Conservation (phyloP, 2,888 invertebrate genomes). For the Phrixothrix hirtus region DNA sequence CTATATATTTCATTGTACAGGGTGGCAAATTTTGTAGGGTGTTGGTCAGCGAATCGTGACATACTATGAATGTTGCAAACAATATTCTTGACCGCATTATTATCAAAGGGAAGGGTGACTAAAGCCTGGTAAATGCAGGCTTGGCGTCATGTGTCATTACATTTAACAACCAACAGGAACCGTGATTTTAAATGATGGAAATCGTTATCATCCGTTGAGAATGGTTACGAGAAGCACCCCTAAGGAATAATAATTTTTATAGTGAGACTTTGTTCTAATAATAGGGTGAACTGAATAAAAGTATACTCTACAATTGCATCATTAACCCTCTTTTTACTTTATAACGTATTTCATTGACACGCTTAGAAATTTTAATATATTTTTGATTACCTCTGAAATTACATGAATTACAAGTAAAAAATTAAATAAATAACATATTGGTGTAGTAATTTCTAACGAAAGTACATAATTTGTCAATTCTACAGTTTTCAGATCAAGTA, state of each 20-base stretch:
- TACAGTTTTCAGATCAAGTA: not conserved
- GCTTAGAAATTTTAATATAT: too few species aligned
- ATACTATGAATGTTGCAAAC: slow-evolving; percentile 41
- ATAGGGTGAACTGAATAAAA: slow-evolving; percentile 1
- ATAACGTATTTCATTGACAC: too few species aligned
- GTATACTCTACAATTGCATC: not conserved
- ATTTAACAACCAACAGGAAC: slow-evolving; percentile 42
- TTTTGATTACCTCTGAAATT: too few species aligned
- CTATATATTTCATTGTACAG: slow-evolving; percentile 4
- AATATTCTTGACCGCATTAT: slow-evolving; percentile 49
- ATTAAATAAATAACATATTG: too few species aligned
- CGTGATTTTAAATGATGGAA: slow-evolving; percentile 40
- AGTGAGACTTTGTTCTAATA: slow-evolving; percentile 8
- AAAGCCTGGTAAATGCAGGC: slow-evolving; percentile 45
- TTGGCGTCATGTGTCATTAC: slow-evolving; percentile 49
- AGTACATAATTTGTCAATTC: too few species aligned
- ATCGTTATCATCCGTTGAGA: slow-evolving; percentile 27
- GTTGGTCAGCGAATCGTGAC: slow-evolving; percentile 36
- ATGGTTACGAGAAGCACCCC: slow-evolving; percentile 15
- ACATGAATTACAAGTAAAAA: too few species aligned
- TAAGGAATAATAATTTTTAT: slow-evolving; percentile 15
- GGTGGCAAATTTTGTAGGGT: slow-evolving; percentile 25
- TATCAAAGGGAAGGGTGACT: slow-evolving; percentile 42
- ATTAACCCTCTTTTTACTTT: not conserved
- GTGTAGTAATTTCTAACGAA: too few species aligned